Evolutionary conservation across 2,113 vertebrate genomes (phyloP).

Genomic region (Engystomops pustulosus): DNA sequence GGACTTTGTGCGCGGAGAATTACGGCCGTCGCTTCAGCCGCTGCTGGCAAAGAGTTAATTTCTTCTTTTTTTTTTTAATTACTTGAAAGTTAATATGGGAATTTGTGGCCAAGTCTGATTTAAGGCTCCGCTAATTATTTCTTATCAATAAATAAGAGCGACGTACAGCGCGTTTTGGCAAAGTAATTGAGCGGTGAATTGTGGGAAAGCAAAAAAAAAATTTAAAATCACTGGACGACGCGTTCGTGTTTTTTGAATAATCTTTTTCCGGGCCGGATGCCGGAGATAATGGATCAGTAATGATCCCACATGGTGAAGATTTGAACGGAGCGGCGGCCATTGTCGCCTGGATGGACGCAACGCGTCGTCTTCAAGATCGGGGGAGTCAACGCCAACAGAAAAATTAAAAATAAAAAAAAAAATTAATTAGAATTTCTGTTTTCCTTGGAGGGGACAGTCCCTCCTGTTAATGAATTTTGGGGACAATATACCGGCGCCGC

Average conservation of each 20-base stretch:
- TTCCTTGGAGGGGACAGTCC: not conserved
- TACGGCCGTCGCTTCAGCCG: not conserved
- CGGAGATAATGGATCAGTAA: slow-evolving; percentile 92
- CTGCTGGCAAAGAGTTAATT: slow-evolving; percentile 16
- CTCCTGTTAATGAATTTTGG: not conserved
- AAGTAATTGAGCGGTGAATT: slow-evolving; percentile 88
- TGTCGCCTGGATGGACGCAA: slow-evolving; percentile 80
- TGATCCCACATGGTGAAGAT: slow-evolving; percentile 91
- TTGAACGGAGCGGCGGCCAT: slow-evolving; percentile 82
- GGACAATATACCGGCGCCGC: not conserved
- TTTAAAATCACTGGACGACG: slow-evolving; percentile 85
- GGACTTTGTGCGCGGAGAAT: not conserved
- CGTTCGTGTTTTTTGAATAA: slow-evolving; percentile 91
- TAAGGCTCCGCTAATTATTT: slow-evolving; percentile 78
- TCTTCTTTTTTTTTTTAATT: slow-evolving; percentile 41
- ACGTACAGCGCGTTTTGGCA: slow-evolving; percentile 87
- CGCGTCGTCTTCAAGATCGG: slow-evolving; percentile 77
- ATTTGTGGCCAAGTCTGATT: slow-evolving; percentile 68
- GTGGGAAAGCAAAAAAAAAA: slow-evolving; percentile 82
- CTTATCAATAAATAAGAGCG: slow-evolving; percentile 79
- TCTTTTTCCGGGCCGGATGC: slow-evolving; percentile 86
- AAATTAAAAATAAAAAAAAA: too few species aligned
- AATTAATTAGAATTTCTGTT: too few species aligned
- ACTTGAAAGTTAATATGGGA: slow-evolving; percentile 40
- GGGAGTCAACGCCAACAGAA: slow-evolving; percentile 71